A percentile compares a stretch with the other conserved stretches of the same genome.
phyloP scores from a whole-genome alignment of 1,140 invertebrate genomes.

The Maconellicoccus hirsutus region DNA sequence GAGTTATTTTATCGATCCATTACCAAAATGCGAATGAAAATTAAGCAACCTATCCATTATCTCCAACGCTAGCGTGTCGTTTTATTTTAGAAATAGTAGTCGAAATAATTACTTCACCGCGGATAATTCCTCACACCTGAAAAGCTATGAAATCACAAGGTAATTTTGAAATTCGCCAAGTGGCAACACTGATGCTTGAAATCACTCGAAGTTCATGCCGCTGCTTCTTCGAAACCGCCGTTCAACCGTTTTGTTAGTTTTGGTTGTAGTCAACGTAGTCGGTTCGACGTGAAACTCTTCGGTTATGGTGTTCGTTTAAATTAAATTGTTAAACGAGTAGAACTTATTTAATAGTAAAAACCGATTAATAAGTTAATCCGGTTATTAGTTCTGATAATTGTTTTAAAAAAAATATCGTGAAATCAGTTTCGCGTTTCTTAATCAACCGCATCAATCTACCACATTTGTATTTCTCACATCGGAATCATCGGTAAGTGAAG shows the following conservation, averaged over 20 bases:
- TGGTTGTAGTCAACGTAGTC: not conserved
- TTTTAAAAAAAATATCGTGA: not conserved
- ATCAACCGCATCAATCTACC: not conserved
- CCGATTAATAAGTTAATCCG: not conserved
- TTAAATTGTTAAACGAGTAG: not conserved
- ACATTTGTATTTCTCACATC: not conserved
- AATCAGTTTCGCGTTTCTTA: not conserved
- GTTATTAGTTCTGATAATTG: not conserved
- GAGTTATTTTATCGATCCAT: no score
- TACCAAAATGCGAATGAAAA: no score
- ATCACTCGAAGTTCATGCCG: not conserved
- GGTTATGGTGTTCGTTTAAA: not conserved
- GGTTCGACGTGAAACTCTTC: not conserved
- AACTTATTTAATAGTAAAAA: not conserved
- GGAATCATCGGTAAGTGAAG: not conserved
- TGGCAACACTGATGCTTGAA: not conserved
- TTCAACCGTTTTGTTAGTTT: not conserved
- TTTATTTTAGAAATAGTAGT: no score
- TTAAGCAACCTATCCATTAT: no score
- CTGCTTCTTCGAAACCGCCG: not conserved
- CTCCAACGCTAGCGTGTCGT: no score
- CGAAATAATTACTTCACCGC: no score
- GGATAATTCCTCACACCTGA: no score
- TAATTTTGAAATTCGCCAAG: no score
- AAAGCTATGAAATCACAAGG: no score